phyloP scores from a whole-genome alignment of 1,140 invertebrate genomes.

The Colletes latitarsis region DNA sequence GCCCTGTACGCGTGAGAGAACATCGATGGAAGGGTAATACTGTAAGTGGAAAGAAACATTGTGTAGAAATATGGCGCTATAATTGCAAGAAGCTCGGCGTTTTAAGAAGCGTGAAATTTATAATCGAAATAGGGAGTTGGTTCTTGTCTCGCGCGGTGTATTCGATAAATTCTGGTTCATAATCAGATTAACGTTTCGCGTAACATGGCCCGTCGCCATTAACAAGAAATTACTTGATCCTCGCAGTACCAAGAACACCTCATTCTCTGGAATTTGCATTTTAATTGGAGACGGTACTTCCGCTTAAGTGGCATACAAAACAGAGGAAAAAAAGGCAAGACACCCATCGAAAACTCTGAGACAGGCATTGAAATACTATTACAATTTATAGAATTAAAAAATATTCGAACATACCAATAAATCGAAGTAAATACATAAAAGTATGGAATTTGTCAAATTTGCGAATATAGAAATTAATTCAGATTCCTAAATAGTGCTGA shows the following conservation, averaged over 20 bases:
- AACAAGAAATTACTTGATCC: constrained; percentile 19
- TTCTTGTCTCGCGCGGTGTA: constrained; percentile 19
- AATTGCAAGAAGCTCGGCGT: not conserved
- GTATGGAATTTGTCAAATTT: too few species aligned
- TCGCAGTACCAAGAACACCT: not conserved
- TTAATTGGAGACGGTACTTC: constrained; percentile 3
- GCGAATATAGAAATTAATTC: too few species aligned
- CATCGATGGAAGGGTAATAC: too few species aligned
- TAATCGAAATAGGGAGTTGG: not conserved
- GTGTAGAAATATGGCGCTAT: not conserved
- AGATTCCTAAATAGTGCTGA: too few species aligned
- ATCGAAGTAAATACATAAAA: too few species aligned
- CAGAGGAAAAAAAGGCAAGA: not conserved
- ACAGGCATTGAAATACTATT: not conserved
- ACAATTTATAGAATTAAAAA: too few species aligned
- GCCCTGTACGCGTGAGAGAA: too few species aligned
- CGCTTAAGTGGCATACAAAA: not conserved
- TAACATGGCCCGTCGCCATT: not conserved
- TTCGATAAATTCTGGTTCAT: constrained; percentile 7
- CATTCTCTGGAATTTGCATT: constrained; percentile 19
- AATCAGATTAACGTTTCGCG: constrained; percentile 47
- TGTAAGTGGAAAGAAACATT: too few species aligned
- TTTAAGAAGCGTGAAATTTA: not conserved
- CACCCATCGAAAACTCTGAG: not conserved
- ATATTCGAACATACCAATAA: too few species aligned